Conservation (phyloP, 2,113 vertebrate species). For the Rana temporaria region DNA sequence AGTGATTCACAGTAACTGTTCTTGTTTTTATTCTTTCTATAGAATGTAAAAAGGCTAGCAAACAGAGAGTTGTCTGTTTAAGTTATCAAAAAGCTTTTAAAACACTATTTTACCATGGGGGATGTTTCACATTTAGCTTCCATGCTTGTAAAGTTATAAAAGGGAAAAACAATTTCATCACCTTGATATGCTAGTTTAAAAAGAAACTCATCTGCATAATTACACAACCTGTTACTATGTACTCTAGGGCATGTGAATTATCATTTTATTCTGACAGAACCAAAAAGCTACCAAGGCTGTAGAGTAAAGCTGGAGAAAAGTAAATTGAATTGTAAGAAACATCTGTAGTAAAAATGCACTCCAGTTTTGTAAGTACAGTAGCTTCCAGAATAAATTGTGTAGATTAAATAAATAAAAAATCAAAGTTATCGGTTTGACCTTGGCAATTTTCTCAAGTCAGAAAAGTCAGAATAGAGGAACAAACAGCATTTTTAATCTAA, state of each 20-base stretch:
- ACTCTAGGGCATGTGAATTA: background rate
- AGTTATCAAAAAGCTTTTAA: conserved; percentile 12
- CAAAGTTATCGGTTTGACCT: too few relatives aligned
- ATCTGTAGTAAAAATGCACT: too few relatives aligned
- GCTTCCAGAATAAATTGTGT: too few relatives aligned
- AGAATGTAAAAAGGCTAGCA: conserved; percentile 12
- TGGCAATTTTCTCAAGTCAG: too few relatives aligned
- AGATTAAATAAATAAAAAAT: too few relatives aligned
- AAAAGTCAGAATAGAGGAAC: too few relatives aligned
- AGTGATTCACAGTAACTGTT: too few relatives aligned
- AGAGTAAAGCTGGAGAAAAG: background rate
- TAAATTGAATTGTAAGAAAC: background rate
- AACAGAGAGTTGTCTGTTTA: background rate
- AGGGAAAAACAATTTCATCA: background rate
- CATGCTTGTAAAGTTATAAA: conserved; percentile 2
- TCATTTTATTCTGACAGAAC: background rate
- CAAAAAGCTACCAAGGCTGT: background rate
- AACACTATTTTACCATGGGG: conserved; percentile 27
- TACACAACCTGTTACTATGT: background rate
- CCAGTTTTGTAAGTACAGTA: too few relatives aligned
- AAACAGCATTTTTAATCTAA: too few relatives aligned
- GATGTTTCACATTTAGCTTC: conserved; percentile 8
- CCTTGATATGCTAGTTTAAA: conserved; percentile 27
- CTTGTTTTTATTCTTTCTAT: conserved; percentile 13
- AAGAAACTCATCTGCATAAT: conserved; percentile 9